These are phyloP conservation scores for Syngnathus scovelli DNA, from an alignment of 2,113 vertebrate species.

Conservation along the genomic window DNA sequence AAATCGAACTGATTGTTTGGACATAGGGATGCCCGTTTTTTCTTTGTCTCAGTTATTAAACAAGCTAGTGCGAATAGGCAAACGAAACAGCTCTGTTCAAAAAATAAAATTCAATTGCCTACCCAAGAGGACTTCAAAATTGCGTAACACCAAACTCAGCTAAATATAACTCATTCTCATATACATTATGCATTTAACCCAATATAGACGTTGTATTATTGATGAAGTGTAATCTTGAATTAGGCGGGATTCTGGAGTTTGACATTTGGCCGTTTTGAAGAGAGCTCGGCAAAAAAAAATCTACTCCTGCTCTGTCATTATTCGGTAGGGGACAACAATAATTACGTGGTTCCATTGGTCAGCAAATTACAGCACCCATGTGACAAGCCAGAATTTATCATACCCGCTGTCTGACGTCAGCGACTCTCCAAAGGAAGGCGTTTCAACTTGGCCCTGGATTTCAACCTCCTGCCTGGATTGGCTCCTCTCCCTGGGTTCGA, in stretches of 20 bases:
- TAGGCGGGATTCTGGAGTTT: slow-evolving; percentile 21
- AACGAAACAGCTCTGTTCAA: slow-evolving; percentile 42
- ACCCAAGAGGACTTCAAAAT: slow-evolving; percentile 38
- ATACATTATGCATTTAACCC: slow-evolving; percentile 63
- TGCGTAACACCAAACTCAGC: slow-evolving; percentile 52
- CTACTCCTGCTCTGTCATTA: slow-evolving; percentile 10
- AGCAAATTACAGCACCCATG: slow-evolving; percentile 1
- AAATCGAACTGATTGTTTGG: slow-evolving; percentile 42
- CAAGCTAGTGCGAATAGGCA: slow-evolving; percentile 42
- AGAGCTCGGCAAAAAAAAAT: slow-evolving; percentile 15
- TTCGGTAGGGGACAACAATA: neutral
- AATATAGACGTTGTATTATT: slow-evolving; percentile 62
- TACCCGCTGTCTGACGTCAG: slow-evolving; percentile 83
- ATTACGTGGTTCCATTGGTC: neutral
- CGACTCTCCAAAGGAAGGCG: slow-evolving; percentile 70
- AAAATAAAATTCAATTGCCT: slow-evolving; percentile 10
- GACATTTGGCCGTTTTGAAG: slow-evolving; percentile 12
- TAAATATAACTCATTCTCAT: slow-evolving; percentile 59
- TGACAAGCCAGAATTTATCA: slow-evolving; percentile 50
- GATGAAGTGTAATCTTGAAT: slow-evolving; percentile 51
- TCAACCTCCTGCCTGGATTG: slow-evolving; percentile 70
- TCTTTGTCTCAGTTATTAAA: slow-evolving; percentile 53
- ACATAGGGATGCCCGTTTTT: slow-evolving; percentile 50
- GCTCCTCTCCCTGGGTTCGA: slow-evolving; percentile 60
- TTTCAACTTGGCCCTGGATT: slow-evolving; percentile 70